Percentiles rank a stretch among this genome's conserved stretches.
Evolutionary conservation across 2,797 vertebrate genomes (phyloP).

Genomic region (Cichlasoma orientale): DNA sequence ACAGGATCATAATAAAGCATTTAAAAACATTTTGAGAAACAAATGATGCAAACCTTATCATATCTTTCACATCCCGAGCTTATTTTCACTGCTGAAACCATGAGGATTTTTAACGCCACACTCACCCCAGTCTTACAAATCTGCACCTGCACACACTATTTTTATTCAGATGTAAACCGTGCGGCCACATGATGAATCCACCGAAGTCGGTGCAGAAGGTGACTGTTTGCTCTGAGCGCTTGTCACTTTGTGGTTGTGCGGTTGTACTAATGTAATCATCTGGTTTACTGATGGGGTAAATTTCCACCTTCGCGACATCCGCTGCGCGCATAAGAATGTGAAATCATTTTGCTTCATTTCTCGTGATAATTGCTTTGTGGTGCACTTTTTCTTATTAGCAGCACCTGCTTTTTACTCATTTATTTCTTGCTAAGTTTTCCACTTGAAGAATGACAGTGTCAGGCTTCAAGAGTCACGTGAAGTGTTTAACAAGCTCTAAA

Average conservation of each 20-base stretch:
- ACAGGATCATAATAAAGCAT: not conserved
- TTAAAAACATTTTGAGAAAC: not conserved
- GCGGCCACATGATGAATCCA: not conserved
- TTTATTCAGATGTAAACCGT: constrained; percentile 9
- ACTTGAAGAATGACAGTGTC: constrained; percentile 11
- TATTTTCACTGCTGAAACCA: not conserved
- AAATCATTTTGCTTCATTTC: constrained; percentile 74
- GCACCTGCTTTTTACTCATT: constrained; percentile 22
- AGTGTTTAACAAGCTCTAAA: constrained; percentile 20
- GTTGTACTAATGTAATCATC: constrained; percentile 47
- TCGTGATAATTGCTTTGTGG: constrained; percentile 75
- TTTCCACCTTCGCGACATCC: constrained; percentile 61
- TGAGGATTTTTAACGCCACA: not conserved
- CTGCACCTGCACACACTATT: not conserved
- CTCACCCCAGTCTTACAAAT: not conserved
- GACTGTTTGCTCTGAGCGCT: constrained; percentile 23
- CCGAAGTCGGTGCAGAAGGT: not conserved
- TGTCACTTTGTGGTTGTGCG: constrained; percentile 41
- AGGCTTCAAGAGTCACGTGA: not conserved
- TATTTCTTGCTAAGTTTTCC: constrained; percentile 15
- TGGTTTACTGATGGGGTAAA: constrained; percentile 72
- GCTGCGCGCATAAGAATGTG: constrained; percentile 60
- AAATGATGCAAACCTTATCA: constrained; percentile 1
- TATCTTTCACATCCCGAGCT: constrained; percentile 1
- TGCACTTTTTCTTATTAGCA: constrained; percentile 55